Evolutionary conservation across 1,140 invertebrate genomes (phyloP).

Genomic region (Aplysia californica): DNA sequence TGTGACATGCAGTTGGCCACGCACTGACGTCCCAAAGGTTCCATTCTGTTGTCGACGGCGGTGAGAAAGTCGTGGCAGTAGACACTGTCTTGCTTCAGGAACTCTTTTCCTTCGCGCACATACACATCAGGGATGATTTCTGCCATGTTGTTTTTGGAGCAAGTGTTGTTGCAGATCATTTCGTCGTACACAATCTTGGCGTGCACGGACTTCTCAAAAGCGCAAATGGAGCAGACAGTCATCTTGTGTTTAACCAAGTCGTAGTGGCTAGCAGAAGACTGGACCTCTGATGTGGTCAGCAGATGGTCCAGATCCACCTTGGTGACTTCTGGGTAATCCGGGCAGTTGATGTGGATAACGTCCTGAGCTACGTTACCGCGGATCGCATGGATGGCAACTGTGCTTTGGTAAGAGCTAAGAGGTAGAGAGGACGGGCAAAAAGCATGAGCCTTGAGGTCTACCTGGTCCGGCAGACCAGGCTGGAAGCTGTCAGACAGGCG

Average conservation of each 20-base stretch:
- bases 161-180: conserved; percentile 37
- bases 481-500: conserved; percentile 24
- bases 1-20: conserved; percentile 33
- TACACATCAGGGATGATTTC: neutral
- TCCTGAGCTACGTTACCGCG: conserved; percentile 13
- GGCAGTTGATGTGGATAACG: conserved; percentile 37
- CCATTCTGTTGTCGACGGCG: conserved; percentile 13
- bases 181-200: conserved; percentile 24
- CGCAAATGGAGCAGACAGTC: conserved; percentile 34
- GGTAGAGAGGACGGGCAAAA: conserved; percentile 36
- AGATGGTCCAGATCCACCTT: conserved; percentile 33
- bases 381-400: conserved; percentile 10
- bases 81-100: conserved; percentile 30
- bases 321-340: conserved; percentile 36
- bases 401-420: conserved; percentile 27
- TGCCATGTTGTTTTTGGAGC: neutral
- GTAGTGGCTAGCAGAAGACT: conserved; percentile 4
- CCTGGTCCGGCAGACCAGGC: conserved; percentile 1
- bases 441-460: conserved; percentile 31
- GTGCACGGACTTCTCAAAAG: conserved; percentile 31
- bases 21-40: conserved; percentile 6
- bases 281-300: neutral
- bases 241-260: conserved; percentile 33
- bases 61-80: conserved; percentile 42
- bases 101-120: conserved; percentile 17